Evolutionary conservation across 1,140 invertebrate genomes (phyloP), one percentile per base, ranked within the genome.

Genomic region (Megalonaias nervosa): DNA sequence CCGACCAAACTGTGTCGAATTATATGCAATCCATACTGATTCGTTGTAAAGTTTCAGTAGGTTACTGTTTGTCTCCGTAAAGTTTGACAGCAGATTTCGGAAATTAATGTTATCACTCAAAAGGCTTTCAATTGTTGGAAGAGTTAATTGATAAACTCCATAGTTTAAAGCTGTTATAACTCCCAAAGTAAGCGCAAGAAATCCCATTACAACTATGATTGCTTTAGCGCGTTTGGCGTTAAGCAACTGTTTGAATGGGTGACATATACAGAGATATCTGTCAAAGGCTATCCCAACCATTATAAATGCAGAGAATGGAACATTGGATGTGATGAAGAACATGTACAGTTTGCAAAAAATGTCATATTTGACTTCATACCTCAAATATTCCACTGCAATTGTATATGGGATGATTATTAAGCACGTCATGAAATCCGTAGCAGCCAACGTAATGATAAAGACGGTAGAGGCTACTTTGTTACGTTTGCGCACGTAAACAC

Each of bases 221-320:
- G 86, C 67, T 79, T 88, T 88, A 9, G 89, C 88, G 16, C 86
- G 75, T 64, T 74, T 68, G 15, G 82, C 75, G 58, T 88, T 90
- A 60, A 91, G 82, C 48, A 86, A 67, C 57, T 89, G 86, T 21
- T 78, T 81, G 67, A 88, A 88, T 23, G 89, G 89, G 79, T 86
- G 85, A 71, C 89, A 90, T 31, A 91, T 91, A 77, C 90, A 90
- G 12, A 90, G 77, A 79, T 88, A 91, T 59, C 90, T 77, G 71
- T 91, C 90, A 69, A 90, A 81, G 17, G 90, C 90, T 58, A 91
- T 90, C 21, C 87, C 89, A 14, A 87, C 85, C 89, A 91, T 91
- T 23, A 91, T 86, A 71, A 91, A 86, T 26, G 88, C 85, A 16
- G 89, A 88, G 76, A 89, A 90, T 12, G 88, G 87, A 26, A 91